Base-by-base conservation (phyloP, 2,113 vertebrate genomes). In the Zingel zingel region DNA sequence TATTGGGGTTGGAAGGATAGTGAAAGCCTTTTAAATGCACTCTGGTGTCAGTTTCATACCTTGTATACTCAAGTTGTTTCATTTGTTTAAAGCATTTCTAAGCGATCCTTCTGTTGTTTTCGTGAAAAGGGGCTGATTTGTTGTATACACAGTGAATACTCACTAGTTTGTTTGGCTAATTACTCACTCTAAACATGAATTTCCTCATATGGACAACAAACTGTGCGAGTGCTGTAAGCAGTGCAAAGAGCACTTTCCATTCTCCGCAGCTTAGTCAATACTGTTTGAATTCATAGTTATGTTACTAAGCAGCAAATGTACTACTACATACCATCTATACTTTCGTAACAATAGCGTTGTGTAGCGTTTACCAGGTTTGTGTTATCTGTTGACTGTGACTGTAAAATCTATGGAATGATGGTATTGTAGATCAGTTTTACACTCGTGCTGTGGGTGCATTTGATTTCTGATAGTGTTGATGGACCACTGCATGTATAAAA, bases 251-350 rank as follows among this genome's bases (percentile, higher is more conserved):
- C 62, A 56, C 70, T 81, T 86, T 90, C 77, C 77, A 84, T 70
- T 72, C 79, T 59, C 58, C 21, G 3, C 56, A 39, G 45, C 72
- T 82, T 63, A 58, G 83, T 70, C 83, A 25, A 62, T 79, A 79
- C 51, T 79, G 57, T 58, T 73, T 71, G 74, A 77, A 85, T 82
- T 77, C 74, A 84, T 79, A 65, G 78, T 74, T 70, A 57, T 79
- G 78, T 88, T 84, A 79, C 77, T 23, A 77, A 86, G 86, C 81
- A 86, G 83, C 74, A 84, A 86, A 90, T 77, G 79, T 72, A 11
- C 39, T 43, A 43, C 39, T 43, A 43, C 11, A 43, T 11, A 43
- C 39, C 65, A 83, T 33, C 33, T 33, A 33, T 43, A 76, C 63
- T 82, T 84, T 79, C 83, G 76, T 50, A 80, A 85, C 78, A 83